Percentiles rank a stretch among this genome's conserved stretches.
These are phyloP conservation scores for Xylota sylvarum DNA, from an alignment of 2,888 invertebrate species.

Conservation along the genomic window DNA sequence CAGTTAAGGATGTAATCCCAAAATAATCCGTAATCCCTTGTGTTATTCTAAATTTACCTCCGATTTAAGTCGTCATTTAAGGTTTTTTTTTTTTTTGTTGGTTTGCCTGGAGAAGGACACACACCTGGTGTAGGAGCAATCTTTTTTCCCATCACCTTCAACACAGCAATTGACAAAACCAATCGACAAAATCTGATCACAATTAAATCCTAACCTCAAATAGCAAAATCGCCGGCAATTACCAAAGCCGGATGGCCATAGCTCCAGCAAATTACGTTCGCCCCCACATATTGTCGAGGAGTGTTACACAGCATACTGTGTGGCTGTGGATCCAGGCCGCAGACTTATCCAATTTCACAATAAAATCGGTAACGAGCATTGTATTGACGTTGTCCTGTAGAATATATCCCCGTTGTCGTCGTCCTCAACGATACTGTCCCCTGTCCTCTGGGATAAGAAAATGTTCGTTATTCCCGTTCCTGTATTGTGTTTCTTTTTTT, in stretches of 20 bases:
- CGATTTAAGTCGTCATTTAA: conserved; percentile 24
- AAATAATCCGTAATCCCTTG: conserved; percentile 43
- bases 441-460: conserved; percentile 67
- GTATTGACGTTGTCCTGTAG: conserved; percentile 57
- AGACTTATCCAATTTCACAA: conserved; percentile 73
- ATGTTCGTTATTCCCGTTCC: conserved; percentile 33
- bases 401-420: conserved; percentile 27
- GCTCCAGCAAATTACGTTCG: conserved; percentile 64
- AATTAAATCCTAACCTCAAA: conserved; percentile 74
- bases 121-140: conserved; percentile 36
- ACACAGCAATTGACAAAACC: conserved; percentile 71
- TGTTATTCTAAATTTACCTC: conserved; percentile 40
- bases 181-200: conserved; percentile 75
- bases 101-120: not conserved
- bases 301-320: conserved; percentile 24
- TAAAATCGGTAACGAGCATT: conserved; percentile 73
- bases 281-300: conserved; percentile 50
- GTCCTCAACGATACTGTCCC: conserved; percentile 38
- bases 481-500: conserved; percentile 19
- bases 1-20: conserved; percentile 19
- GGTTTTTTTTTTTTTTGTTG: not conserved
- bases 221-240: conserved; percentile 70
- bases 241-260: conserved; percentile 62
- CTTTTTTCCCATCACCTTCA: conserved; percentile 53
- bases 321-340: conserved; percentile 42